Evolutionary conservation across 2,888 invertebrate genomes (phyloP), one percentile per base, ranked within the genome.

Genomic region (Prionchulus punctatus): DNA sequence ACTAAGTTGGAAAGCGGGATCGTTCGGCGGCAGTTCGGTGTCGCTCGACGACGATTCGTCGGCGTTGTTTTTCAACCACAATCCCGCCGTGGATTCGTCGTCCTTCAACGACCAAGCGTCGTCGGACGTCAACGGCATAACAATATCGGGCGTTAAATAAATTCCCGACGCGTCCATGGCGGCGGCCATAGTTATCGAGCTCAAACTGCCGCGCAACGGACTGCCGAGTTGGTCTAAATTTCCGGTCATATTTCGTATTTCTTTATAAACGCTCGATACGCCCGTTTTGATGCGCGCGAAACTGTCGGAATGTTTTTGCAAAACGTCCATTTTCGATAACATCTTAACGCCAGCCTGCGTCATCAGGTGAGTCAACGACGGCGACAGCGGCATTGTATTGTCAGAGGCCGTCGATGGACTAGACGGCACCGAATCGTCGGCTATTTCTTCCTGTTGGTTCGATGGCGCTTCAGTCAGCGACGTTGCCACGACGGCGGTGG

Each of bases 1-100:
- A 50, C 64, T 63, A n/a, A 68, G 57, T 43, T 62, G 61, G 50
- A 63, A 68, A 4, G 65, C 64, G 0, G 61, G 62, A 59, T 61
- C 67, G 53, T 59, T 61, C 51, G 43, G 56, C 53, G 58, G n/a
- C n/a, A n/a, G n/a, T n/a, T n/a, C n/a, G n/a, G n/a, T n/a, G n/a
- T n/a, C n/a, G n/a, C n/a, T n/a, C n/a, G 47, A 12, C n/a, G n/a
- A 21, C n/a, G 47, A 21, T 12, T 45, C 47, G 47, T 23, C 23
- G 7, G 15, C 18, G 36, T 7, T 36, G 7, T 36, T 7, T 12
- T 36, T 7, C 7, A 36, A 18, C 36, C 36, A 36, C 36, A 36
- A 36, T 7, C 36, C 36, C 12, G 12, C 36, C 7, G 36, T 18
- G 18, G 58, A 59, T 36, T 65, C 63, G 27, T 61, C 61, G 28